These are phyloP conservation scores for Gambelia wislizenii DNA, from an alignment of 2,797 vertebrate species.

Conservation along the genomic window DNA sequence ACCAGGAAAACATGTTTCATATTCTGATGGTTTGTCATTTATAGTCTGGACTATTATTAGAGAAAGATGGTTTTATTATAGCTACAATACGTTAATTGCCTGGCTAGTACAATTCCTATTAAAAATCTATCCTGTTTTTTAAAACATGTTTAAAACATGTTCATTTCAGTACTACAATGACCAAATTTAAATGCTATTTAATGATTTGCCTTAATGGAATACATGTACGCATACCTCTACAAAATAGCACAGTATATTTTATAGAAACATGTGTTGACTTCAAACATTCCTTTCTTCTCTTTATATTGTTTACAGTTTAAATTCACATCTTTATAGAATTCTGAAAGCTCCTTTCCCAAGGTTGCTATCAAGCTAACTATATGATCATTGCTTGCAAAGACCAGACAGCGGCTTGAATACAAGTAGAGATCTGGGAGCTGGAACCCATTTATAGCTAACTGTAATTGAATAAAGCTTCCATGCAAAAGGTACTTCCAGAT, in stretches of 20 bases:
- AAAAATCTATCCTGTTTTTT: background rate
- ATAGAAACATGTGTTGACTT: background rate
- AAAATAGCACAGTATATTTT: background rate
- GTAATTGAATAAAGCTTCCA: background rate
- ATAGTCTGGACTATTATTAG: background rate
- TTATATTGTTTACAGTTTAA: background rate
- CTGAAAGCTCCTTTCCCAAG: background rate
- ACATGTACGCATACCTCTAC: background rate
- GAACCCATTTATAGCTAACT: background rate
- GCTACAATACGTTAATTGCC: background rate
- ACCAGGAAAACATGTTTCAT: background rate
- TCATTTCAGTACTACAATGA: background rate
- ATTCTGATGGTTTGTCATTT: background rate
- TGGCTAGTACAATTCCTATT: background rate
- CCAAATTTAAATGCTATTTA: slow-evolving; percentile 15
- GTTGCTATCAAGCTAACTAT: background rate
- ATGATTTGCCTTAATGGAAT: background rate
- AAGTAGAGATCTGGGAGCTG: background rate
- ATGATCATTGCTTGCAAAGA: background rate
- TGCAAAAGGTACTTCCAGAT: background rate
- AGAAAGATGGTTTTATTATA: slow-evolving; percentile 1
- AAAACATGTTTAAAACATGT: background rate
- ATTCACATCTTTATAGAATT: background rate
- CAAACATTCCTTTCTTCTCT: background rate
- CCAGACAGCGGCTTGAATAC: too few species aligned